phyloP scores from a whole-genome alignment of 2,113 vertebrate species.

The Chiloscyllium plagiosum region DNA sequence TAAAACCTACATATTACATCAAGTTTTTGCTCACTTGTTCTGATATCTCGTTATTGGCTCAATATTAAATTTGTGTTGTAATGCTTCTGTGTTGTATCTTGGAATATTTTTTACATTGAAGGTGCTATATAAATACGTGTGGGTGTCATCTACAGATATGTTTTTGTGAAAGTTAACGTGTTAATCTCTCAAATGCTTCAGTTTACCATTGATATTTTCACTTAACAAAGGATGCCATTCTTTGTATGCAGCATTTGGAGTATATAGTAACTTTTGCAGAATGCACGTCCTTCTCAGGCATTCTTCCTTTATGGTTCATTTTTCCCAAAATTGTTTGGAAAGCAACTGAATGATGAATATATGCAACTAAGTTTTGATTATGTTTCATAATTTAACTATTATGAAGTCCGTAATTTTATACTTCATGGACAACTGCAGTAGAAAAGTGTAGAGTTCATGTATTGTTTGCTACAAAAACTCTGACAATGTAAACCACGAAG shows the following conservation, averaged over 20 bases:
- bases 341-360: neutral
- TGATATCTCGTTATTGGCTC: too few species aligned
- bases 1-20: too few species aligned
- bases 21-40: too few species aligned
- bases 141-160: neutral
- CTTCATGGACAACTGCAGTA: neutral
- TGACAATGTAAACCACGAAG: neutral
- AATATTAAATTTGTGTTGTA: too few species aligned
- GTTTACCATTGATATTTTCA: neutral
- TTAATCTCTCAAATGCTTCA: neutral
- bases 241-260: neutral
- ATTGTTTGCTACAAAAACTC: neutral
- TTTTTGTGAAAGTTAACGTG: neutral
- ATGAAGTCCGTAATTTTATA: neutral
- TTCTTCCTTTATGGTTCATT: neutral
- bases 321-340: neutral
- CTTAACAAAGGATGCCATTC: neutral
- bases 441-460: neutral
- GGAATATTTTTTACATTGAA: too few species aligned
- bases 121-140: too few species aligned
- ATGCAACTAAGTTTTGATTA: neutral
- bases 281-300: neutral
- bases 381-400: neutral
- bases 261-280: neutral
- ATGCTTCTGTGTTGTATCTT: too few species aligned